Percentiles rank a stretch among this genome's conserved stretches.
phyloP scores from a whole-genome alignment of 2,888 invertebrate species.

The Synanthedon myopaeformis region DNA sequence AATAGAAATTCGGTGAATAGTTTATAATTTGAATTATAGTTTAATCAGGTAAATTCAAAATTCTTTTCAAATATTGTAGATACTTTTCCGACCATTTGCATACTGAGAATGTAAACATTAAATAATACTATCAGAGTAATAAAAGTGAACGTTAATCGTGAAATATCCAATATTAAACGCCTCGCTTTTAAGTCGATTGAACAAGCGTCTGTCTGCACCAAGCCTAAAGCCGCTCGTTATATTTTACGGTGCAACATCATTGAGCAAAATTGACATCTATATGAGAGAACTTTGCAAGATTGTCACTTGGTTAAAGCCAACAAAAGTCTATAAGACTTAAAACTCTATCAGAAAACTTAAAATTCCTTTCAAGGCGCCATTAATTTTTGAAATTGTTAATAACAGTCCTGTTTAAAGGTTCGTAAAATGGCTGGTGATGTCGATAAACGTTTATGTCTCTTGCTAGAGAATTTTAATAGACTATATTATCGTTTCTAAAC shows the following conservation, averaged over 20 bases:
- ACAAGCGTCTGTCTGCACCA: slow-evolving; percentile 16
- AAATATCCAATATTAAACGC: too few relatives aligned
- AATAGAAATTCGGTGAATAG: too few relatives aligned
- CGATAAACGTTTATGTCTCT: not conserved
- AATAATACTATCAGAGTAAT: not conserved
- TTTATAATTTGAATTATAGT: too few relatives aligned
- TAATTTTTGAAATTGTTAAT: slow-evolving; percentile 8
- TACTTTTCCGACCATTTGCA: too few relatives aligned
- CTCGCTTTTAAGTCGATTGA: too few relatives aligned
- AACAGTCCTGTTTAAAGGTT: not conserved
- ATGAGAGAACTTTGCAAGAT: slow-evolving; percentile 24
- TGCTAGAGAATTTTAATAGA: not conserved
- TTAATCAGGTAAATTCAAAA: too few relatives aligned
- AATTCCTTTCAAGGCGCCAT: slow-evolving; percentile 7
- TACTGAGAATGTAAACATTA: too few relatives aligned
- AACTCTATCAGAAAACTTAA: slow-evolving; percentile 11
- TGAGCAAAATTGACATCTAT: slow-evolving; percentile 55
- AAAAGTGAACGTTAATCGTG: slow-evolving; percentile 1
- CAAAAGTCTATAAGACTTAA: slow-evolving; percentile 9
- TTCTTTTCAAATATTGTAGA: too few relatives aligned
- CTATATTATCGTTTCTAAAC: too few relatives aligned
- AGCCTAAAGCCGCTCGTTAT: slow-evolving; percentile 30
- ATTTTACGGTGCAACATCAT: slow-evolving; percentile 57
- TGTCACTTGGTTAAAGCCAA: slow-evolving; percentile 7
- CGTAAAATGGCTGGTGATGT: not conserved